Percentiles rank a stretch among this genome's conserved stretches.
Conservation (phyloP, 2,113 vertebrate genomes). For the Cinclus mexicanus region DNA sequence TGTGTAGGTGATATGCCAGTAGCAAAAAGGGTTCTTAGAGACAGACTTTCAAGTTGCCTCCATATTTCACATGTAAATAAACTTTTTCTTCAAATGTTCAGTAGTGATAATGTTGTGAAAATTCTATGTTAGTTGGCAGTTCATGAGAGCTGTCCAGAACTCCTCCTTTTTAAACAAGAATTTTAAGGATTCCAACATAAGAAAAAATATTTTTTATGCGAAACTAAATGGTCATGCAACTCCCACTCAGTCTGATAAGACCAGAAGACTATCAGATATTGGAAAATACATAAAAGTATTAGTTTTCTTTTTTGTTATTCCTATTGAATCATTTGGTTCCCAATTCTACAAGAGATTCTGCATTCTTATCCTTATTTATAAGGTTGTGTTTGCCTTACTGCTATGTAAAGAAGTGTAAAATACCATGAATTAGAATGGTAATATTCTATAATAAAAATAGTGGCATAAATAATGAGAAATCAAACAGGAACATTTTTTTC, state of each 20-base stretch:
- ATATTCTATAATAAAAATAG: background rate
- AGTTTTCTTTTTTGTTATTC: background rate
- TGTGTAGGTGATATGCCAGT: background rate
- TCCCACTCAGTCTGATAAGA: background rate
- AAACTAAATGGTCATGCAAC: background rate
- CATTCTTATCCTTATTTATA: background rate
- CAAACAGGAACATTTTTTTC: background rate
- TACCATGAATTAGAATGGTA: background rate
- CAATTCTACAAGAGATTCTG: background rate
- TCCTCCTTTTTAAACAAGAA: background rate
- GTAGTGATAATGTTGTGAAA: background rate
- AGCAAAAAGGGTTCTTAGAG: background rate
- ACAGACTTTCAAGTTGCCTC: background rate
- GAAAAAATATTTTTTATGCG: background rate
- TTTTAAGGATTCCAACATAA: background rate
- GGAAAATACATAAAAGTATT: background rate
- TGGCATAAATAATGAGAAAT: background rate
- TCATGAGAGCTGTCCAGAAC: background rate
- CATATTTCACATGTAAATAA: slow-evolving; percentile 37
- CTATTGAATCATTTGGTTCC: background rate
- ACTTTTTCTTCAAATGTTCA: background rate
- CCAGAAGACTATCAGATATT: background rate
- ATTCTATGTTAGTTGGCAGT: background rate
- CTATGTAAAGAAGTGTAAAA: background rate
- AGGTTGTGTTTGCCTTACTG: background rate